These are phyloP conservation scores for Myotis vivesi DNA, from an alignment of 2,797 vertebrate genomes.

Conservation along the genomic window DNA sequence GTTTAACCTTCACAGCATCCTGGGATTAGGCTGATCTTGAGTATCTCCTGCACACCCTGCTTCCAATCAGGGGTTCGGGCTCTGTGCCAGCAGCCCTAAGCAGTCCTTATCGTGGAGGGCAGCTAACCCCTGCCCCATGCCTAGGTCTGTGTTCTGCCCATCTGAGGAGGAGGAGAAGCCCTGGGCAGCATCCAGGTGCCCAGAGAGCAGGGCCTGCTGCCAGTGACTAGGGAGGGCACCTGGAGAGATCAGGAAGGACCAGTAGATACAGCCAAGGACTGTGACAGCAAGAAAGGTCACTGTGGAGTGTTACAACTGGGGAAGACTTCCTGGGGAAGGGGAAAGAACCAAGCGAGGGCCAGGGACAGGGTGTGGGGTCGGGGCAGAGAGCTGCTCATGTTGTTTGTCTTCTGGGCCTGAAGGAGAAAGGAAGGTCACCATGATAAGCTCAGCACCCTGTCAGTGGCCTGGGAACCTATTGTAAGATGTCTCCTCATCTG, in stretches of 20 bases:
- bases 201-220: neutral
- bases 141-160: neutral
- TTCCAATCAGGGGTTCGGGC: neutral
- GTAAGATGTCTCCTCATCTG: neutral
- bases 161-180: neutral
- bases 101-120: neutral
- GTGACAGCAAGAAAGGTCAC: neutral
- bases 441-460: neutral
- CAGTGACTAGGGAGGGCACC: neutral
- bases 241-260: neutral
- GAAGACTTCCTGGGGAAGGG: neutral
- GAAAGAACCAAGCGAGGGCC: neutral
- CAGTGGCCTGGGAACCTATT: neutral
- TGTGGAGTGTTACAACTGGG: neutral
- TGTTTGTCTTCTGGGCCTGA: neutral
- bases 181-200: neutral
- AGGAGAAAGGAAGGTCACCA: neutral
- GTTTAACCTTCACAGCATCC: conserved; percentile 55
- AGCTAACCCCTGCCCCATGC: neutral
- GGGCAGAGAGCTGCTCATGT: neutral
- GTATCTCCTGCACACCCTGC: neutral
- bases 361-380: neutral
- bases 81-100: neutral
- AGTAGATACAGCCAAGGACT: neutral
- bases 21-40: conserved; percentile 25